Conservation (phyloP, 2,113 vertebrate species). For the Perccottus glenii region DNA sequence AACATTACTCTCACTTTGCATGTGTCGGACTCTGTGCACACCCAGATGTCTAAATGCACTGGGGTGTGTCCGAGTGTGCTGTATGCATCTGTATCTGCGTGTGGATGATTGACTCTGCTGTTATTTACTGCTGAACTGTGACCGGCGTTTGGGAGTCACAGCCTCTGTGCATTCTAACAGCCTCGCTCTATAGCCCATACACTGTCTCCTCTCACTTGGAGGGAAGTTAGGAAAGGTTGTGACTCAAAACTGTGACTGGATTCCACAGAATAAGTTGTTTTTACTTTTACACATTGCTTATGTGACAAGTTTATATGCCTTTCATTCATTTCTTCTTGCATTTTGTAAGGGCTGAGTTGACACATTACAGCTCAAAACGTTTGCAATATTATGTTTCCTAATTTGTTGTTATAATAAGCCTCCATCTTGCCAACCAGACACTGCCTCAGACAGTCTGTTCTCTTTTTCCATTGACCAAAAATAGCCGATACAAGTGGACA, state of each 20-base stretch:
- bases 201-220: not conserved
- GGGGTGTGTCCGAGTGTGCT: constrained; percentile 21
- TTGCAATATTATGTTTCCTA: too few relatives aligned
- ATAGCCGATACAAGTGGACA: not conserved
- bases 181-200: not conserved
- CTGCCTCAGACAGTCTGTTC: not conserved
- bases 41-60: constrained; percentile 46
- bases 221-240: constrained; percentile 54
- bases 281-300: not conserved
- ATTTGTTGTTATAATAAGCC: constrained; percentile 1
- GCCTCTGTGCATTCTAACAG: constrained; percentile 37
- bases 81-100: constrained; percentile 25
- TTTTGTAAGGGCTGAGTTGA: too few relatives aligned
- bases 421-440: not conserved
- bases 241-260: constrained; percentile 33
- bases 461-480: not conserved
- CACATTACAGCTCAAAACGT: too few relatives aligned
- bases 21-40: constrained; percentile 16
- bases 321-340: too few relatives aligned
- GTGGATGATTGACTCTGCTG: constrained; percentile 69
- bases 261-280: constrained; percentile 25
- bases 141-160: constrained; percentile 56
- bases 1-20: constrained; percentile 58
- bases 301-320: constrained; percentile 8
- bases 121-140: constrained; percentile 71